Base-by-base conservation (phyloP, 2,888 invertebrate genomes). In the Pseudococcus longispinus region DNA sequence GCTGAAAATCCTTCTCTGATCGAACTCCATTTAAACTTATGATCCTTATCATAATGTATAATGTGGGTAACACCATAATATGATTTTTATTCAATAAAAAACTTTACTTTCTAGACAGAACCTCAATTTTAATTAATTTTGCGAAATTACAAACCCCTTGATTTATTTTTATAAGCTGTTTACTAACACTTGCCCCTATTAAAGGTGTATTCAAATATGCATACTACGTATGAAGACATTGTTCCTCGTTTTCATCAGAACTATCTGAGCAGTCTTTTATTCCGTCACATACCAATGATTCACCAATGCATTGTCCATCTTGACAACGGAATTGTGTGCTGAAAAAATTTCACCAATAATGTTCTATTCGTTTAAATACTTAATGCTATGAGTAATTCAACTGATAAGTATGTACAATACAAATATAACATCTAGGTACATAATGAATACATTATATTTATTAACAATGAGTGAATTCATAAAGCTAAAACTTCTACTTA, bases 271-370 rank as follows among this genome's bases (percentile, higher is more conserved):
- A 90, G 82, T 90, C 89, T 29, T 83, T 83, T 11, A 46, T 86
- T 18, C 89, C 89, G 87, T 90, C 89, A 87, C 90, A 90, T 20
- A 88, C 85, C n/a, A 87, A 87, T 55, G 87, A 88, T 82, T 87
- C 74, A 55, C 89, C 88, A 77, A 89, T 89, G 77, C 90, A 90
- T 60, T 88, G 88, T 6, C 89, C 89, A 65, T 88, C 89, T 20
- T 87, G 88, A 87, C 90, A 91, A 74, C 88, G 88, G 87, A 90
- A 90, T 83, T 89, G 88, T 6, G 74, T 85, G 26, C 86, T 82
- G 44, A 70, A 70, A 70, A 70, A 18, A 32, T 29, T 2, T 70
- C 51, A n/a, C 3, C 11, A 26, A 65, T 46, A 15, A 46, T 46
- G 15, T 46, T 46, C 37, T 8, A 37, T 37, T 37, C 9, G 37